Evolutionary conservation across 2,888 invertebrate genomes (phyloP).

Genomic region (Oscheius myriophilus): DNA sequence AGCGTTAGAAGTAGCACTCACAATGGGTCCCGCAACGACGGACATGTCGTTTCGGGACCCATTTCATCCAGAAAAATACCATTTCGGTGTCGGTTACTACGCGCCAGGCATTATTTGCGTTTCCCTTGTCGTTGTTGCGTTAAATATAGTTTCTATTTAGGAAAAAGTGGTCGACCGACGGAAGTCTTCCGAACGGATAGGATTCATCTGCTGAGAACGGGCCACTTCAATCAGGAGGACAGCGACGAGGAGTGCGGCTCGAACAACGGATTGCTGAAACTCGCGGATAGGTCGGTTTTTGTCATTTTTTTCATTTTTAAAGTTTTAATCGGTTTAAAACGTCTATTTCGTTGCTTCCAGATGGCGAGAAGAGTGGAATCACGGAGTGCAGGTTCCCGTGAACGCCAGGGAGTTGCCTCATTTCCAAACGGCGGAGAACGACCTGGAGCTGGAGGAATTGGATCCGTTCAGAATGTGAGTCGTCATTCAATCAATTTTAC

Average conservation of each 20-base stretch:
- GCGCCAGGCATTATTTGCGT: too few species aligned
- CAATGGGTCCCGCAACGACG: too few species aligned
- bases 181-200: slow-evolving; percentile 53
- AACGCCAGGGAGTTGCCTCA: slow-evolving; percentile 35
- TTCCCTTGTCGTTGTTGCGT: too few species aligned
- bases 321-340: not conserved
- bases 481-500: too few species aligned
- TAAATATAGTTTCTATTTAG: not conserved
- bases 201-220: slow-evolving; percentile 26
- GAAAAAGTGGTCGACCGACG: slow-evolving; percentile 31
- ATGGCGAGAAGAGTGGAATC: slow-evolving; percentile 59
- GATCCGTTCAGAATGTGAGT: not conserved
- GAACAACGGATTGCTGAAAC: slow-evolving; percentile 19
- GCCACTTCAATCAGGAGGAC: slow-evolving; percentile 24
- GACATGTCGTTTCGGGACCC: too few species aligned
- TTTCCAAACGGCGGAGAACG: slow-evolving; percentile 29
- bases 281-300: slow-evolving; percentile 24
- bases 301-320: too few species aligned
- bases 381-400: slow-evolving; percentile 56
- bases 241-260: slow-evolving; percentile 31
- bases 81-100: too few species aligned
- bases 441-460: slow-evolving; percentile 3
- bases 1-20: too few species aligned
- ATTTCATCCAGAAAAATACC: too few species aligned
- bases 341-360: slow-evolving; percentile 15